Base-by-base conservation (phyloP, 2,888 invertebrate species). In the Diarsia mendica region DNA sequence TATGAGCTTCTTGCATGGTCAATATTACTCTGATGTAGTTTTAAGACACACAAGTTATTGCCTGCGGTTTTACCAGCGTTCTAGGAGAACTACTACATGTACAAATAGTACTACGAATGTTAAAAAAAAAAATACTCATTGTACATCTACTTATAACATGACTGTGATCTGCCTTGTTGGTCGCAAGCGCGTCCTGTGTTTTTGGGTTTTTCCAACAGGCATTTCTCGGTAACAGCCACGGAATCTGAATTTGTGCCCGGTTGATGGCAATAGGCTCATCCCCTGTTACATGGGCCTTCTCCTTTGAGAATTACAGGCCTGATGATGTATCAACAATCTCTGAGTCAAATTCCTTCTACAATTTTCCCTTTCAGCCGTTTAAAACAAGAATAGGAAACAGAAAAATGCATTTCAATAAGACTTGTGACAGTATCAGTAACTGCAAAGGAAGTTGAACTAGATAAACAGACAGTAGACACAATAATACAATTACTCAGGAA, bases 401-500 rank as follows among this genome's bases (percentile, higher is more conserved):
- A 48, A 48, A 46, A 23, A 8, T n/a, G n/a, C 11, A 2, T 9
- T 68, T 15, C 5, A 28, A n/a, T n/a, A 33, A 23, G 13, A 20
- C 15, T 48, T 69, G 48, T 28, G 49, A 44, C 20, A 23, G 20
- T 68, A 13, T 20, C 15, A 64, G 10, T n/a, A 61, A 33, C n/a
- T 28, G 0, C 20, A 61, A 5, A 49, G 13, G 23, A 55, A 49
- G 39, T 55, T n/a, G 4, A 65, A 18, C 39, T 28, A 63, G 13
- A 64, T 48, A 33, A 33, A 48, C 23, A 51, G 39, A 67, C 39
- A 61, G 4, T 18, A 63, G 15, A 58, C 48, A 53, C 49, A 73
- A 69, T 75, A 70, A 63, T 46, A 64, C 60, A 72, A 65, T 55
- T 65, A 73, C 64, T 63, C 15, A 60, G n/a, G 69, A 73, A 68